Evolutionary conservation across 2,113 vertebrate species (phyloP), one percentile per base, ranked within the genome.

Genomic region (Choloepus hoffmanni): DNA sequence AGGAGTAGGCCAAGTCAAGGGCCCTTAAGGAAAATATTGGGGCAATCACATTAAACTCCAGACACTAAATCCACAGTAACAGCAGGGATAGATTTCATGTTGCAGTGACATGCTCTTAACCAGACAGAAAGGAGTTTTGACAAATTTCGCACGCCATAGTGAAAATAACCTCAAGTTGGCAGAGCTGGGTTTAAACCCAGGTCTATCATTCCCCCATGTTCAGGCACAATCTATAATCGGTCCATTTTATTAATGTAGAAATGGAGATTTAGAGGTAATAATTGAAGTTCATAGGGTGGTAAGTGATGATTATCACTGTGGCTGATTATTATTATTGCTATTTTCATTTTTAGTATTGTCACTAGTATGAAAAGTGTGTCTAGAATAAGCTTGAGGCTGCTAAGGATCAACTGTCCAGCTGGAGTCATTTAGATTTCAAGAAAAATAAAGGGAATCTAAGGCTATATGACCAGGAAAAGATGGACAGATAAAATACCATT

Each of bases 121-220:
- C 62, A 60, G n/a, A 65, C 58, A 58, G 13, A 36, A 9, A 26
- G 21, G 26, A 68, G 15, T 1, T 40, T 24, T 48, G 2, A 85
- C 12, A 5, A 24, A 12, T 19, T 90, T 60, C 73, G 19, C 18
- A 10, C 23, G 1, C 5, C 43, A 48, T 2, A n/a, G 26, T 33
- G 14, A 60, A 9, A 60, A 62, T 36, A n/a, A 82, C 45, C 7
- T 85, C n/a, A 4, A 36, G 33, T 21, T 24, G 19, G 33, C 18
- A 68, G 53, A 77, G 0, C 10, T 33, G 16, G 21, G 9, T 36
- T 85, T 65, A 83, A 83, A 43, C 63, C 48, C 33, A 73, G 18
- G 24, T 24, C 84, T 23, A 0, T 55, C 19, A 6, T 1, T 6
- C 0, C 28, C 12, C n/a, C 7, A 0, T 13, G 12, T 2, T 55